These are phyloP conservation scores for Acleris literana DNA, from an alignment of 2,888 invertebrate species.

Conservation along the genomic window DNA sequence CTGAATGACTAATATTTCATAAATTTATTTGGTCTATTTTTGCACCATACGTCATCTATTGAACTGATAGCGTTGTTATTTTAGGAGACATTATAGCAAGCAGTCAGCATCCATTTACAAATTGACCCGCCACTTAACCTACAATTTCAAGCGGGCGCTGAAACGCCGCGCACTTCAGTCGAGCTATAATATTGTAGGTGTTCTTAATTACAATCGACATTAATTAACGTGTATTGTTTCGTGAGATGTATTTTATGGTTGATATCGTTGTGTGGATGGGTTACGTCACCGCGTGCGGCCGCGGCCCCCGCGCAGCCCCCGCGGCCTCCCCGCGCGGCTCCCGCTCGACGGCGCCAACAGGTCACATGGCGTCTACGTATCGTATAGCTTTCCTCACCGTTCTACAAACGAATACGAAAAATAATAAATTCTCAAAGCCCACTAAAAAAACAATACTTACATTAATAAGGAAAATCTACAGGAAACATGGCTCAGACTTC, in stretches of 20 bases:
- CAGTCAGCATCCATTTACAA: slow-evolving; percentile 10
- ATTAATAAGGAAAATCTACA: slow-evolving; percentile 7
- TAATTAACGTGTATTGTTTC: slow-evolving; percentile 37
- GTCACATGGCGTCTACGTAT: slow-evolving; percentile 43
- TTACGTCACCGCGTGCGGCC: slow-evolving; percentile 57
- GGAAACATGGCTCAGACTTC: slow-evolving; percentile 14
- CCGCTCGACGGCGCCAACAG: slow-evolving; percentile 56
- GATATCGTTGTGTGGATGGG: slow-evolving; percentile 37
- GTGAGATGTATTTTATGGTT: slow-evolving; percentile 33
- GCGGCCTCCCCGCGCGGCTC: slow-evolving; percentile 53
- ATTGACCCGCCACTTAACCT: slow-evolving; percentile 31
- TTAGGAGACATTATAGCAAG: slow-evolving; percentile 15
- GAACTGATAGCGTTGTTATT: slow-evolving; percentile 8
- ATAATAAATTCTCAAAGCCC: not conserved
- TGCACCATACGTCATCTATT: slow-evolving; percentile 3
- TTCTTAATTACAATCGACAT: slow-evolving; percentile 28
- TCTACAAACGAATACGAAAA: slow-evolving; percentile 22
- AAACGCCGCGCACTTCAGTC: slow-evolving; percentile 17
- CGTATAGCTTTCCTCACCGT: slow-evolving; percentile 36
- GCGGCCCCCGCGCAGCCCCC: slow-evolving; percentile 38
- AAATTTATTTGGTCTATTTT: not conserved
- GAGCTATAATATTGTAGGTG: slow-evolving; percentile 11
- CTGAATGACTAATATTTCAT: not conserved
- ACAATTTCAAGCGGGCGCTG: slow-evolving; percentile 23
- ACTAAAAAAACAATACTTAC: not conserved